Conservation (phyloP, 2,113 vertebrate species). For the Spermophilus dauricus region DNA sequence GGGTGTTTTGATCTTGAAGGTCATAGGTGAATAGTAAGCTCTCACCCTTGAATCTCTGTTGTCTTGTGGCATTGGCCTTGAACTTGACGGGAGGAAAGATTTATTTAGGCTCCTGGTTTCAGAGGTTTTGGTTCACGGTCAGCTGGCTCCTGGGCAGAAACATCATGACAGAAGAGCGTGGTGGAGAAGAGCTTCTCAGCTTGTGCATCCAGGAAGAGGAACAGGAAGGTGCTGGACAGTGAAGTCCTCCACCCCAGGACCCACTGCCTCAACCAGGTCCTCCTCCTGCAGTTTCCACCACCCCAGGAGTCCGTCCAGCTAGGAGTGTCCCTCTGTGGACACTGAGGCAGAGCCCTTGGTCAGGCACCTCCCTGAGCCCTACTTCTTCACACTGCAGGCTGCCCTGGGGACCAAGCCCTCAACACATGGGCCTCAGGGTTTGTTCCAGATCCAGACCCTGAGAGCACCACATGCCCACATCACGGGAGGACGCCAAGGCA, state of each 20-base stretch:
- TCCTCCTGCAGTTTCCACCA: no score
- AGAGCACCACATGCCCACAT: rapidly evolving
- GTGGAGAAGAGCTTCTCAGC: neutral
- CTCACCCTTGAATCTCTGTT: no score
- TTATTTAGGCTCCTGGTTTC: neutral
- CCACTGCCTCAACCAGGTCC: neutral
- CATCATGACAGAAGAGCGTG: no score
- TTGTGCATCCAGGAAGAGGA: neutral
- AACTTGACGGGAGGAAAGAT: neutral
- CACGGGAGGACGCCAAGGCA: rapidly evolving
- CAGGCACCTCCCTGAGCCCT: neutral
- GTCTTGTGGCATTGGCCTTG: no score
- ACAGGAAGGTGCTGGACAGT: neutral
- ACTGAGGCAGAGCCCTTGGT: neutral
- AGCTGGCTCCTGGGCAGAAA: neutral
- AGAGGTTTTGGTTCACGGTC: neutral
- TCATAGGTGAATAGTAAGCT: no score
- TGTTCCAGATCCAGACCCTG: neutral
- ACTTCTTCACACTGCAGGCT: neutral
- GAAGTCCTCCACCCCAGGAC: neutral
- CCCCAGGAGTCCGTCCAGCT: neutral
- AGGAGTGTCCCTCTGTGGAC: neutral
- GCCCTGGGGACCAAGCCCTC: neutral
- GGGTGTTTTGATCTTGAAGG: no score
- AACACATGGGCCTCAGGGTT: no score